Evolutionary conservation across 2,797 vertebrate species (phyloP), one percentile per base, ranked within the genome.

Genomic region (Hemibagrus guttatus): DNA sequence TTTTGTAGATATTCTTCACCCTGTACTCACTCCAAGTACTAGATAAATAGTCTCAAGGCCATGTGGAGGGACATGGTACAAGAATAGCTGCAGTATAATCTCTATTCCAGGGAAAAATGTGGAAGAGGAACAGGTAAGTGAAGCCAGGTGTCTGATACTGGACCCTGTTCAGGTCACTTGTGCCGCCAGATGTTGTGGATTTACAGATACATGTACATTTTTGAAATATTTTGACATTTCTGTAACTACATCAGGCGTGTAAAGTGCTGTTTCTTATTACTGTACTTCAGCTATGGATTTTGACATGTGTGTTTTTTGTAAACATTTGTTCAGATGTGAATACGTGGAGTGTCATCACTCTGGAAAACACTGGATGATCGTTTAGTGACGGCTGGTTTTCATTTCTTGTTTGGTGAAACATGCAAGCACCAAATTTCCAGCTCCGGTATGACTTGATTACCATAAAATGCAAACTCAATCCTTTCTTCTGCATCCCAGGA

Each of bases 131-230:
- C 42, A 84, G 78, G 66, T 87, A 87, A 86, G 49, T 78, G 58
- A 84, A 87, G 78, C 87, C 87, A 88, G 85, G 52, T 86, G 83
- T 46, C 35, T 68, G 66, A 85, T 71, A 71, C 72, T 80, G 82
- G 58, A 80, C 59, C 28, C 68, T 17, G 31, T 66, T 82, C 54
- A 83, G 88, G 82, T 90, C 56, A 59, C 84, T 63, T 74, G 82
- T 52, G 54, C 21, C 6, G 17, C 76, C 80, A 87, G 68, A 81
- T 74, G 82, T 74, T 59, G 83, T 23, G 52, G 49, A 17, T 85
- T 87, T 85, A 79, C 49, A 16, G 19, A 71, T 49, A 85, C 16
- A 17, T 46, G 21, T 35, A 56, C 46, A 81, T 87, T 72, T 82
- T 52, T 74, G 21, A 85, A 61, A 81, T 28, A 81, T 81, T 63